phyloP scores from a whole-genome alignment of 2,113 vertebrate species.

The Sterna hirundo region DNA sequence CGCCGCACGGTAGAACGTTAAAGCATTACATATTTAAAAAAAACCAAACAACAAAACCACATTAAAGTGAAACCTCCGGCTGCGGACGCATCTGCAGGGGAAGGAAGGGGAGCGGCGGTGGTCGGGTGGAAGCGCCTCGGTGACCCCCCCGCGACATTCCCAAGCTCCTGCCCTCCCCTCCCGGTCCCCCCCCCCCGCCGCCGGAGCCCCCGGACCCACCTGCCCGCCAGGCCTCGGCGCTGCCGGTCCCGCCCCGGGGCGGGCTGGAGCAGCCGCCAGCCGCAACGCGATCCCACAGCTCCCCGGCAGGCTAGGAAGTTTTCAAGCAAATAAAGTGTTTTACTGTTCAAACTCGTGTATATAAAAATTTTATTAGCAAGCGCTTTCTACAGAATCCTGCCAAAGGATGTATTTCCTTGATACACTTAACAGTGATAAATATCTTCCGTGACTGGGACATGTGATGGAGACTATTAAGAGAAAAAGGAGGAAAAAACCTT shows the following conservation, averaged over 20 bases:
- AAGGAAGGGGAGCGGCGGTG: background rate
- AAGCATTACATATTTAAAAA: background rate
- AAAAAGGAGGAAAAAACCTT: background rate
- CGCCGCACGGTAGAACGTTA: too few relatives aligned
- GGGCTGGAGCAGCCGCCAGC: background rate
- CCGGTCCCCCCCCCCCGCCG: too few relatives aligned
- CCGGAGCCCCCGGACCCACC: background rate
- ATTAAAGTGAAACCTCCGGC: background rate
- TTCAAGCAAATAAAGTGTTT: background rate
- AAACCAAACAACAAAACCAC: background rate
- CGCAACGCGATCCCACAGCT: background rate
- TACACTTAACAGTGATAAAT: background rate
- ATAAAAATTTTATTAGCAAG: background rate
- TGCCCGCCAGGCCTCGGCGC: background rate
- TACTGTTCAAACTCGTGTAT: rapidly evolving
- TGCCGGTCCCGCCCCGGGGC: background rate
- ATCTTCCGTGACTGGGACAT: background rate
- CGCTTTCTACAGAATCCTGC: background rate
- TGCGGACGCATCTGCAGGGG: background rate
- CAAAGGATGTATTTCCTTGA: background rate
- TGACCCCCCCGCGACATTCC: background rate
- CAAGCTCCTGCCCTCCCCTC: too few relatives aligned
- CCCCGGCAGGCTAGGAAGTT: background rate
- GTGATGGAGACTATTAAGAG: background rate
- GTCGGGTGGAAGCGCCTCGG: too few relatives aligned